These are phyloP conservation scores for Carassius gibelio DNA, from an alignment of 2,113 vertebrate genomes.

Conservation along the genomic window DNA sequence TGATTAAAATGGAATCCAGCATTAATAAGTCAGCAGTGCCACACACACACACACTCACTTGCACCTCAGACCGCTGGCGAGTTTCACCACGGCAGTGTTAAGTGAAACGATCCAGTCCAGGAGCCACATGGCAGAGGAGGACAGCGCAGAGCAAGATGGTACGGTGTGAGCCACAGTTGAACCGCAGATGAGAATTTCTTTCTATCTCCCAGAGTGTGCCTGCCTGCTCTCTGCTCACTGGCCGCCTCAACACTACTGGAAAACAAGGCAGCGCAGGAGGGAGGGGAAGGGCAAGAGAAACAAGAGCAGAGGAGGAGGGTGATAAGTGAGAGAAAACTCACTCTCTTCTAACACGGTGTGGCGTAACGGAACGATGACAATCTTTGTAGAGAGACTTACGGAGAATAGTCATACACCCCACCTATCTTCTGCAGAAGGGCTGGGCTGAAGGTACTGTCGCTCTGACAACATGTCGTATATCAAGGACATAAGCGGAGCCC, in stretches of 20 bases:
- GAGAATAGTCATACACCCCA: background rate
- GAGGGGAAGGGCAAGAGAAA: slow-evolving; percentile 31
- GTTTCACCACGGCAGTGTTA: slow-evolving; percentile 76
- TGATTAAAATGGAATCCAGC: slow-evolving; percentile 63
- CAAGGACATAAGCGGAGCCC: slow-evolving; percentile 8
- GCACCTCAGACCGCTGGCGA: slow-evolving; percentile 74
- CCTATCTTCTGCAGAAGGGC: background rate
- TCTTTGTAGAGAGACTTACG: background rate
- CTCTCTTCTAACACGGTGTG: slow-evolving; percentile 17
- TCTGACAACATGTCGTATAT: background rate
- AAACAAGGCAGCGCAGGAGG: slow-evolving; percentile 33
- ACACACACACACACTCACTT: slow-evolving; percentile 68
- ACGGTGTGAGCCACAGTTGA: slow-evolving; percentile 22
- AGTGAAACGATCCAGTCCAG: slow-evolving; percentile 79
- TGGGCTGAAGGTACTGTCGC: background rate
- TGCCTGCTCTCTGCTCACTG: slow-evolving; percentile 26
- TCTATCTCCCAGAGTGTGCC: background rate
- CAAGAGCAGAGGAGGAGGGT: slow-evolving; percentile 22
- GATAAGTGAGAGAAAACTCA: slow-evolving; percentile 28
- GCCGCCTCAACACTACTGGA: slow-evolving; percentile 35
- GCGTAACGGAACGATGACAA: background rate
- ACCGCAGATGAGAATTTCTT: slow-evolving; percentile 17
- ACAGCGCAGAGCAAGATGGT: slow-evolving; percentile 33
- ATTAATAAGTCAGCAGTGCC: slow-evolving; percentile 61
- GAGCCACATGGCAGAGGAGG: slow-evolving; percentile 74